Conservation (phyloP, 2,888 invertebrate genomes). For the Homarus gammarus region DNA sequence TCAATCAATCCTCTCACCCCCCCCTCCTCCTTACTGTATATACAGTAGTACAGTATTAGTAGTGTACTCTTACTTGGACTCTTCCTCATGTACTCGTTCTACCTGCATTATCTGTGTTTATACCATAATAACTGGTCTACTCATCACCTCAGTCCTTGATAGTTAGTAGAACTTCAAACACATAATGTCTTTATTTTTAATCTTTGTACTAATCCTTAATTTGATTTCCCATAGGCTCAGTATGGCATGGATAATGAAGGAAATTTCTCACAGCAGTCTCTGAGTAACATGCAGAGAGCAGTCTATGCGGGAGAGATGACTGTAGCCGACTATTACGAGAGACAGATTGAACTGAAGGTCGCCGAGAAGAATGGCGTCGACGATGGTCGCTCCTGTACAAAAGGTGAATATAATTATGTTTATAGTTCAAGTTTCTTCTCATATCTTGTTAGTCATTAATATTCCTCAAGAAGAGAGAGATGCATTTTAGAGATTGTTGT, state of each 20-base stretch:
- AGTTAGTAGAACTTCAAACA: not conserved
- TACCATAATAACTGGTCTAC: no score
- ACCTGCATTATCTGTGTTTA: no score
- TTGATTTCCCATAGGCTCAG: constrained; percentile 83
- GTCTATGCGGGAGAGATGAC: constrained; percentile 92
- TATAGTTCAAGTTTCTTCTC: no score
- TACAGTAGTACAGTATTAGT: no score
- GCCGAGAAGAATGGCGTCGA: constrained; percentile 90
- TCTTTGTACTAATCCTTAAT: not conserved
- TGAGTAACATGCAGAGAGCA: constrained; percentile 88
- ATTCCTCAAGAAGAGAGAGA: no score
- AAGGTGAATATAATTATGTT: constrained; percentile 85
- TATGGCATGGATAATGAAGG: constrained; percentile 94
- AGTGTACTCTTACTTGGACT: no score
- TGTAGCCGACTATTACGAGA: constrained; percentile 91
- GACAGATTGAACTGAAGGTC: constrained; percentile 87
- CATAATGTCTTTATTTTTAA: not conserved
- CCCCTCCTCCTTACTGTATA: no score
- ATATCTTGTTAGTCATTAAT: no score
- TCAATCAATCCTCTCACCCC: no score
- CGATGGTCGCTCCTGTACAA: constrained; percentile 89
- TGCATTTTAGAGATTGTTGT: no score
- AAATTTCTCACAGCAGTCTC: constrained; percentile 88
- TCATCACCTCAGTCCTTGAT: not conserved
- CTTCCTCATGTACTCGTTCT: no score